Evolutionary conservation across 2,888 invertebrate species (phyloP).

Genomic region (Abrostola tripartita): DNA sequence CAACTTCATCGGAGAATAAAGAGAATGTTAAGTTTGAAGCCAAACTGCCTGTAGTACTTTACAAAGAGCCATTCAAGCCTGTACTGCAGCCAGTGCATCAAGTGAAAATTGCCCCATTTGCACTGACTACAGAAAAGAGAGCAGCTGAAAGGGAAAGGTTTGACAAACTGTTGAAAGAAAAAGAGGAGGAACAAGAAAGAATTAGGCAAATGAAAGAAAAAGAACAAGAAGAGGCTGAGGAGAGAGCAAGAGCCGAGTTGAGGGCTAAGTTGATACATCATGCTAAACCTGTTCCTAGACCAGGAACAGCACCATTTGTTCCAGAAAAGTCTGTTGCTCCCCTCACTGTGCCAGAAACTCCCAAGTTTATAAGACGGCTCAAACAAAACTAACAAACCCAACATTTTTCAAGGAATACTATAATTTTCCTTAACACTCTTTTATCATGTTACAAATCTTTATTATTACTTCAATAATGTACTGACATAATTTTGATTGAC

Average conservation of each 20-base stretch:
- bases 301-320: constrained; percentile 81
- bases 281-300: constrained; percentile 88
- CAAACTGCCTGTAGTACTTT: constrained; percentile 88
- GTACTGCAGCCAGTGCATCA: constrained; percentile 80
- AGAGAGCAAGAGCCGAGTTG: constrained; percentile 84
- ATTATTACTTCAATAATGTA: constrained; percentile 39
- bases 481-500: constrained; percentile 40
- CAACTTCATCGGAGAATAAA: constrained; percentile 80
- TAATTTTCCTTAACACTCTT: constrained; percentile 33
- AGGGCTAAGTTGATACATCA: constrained; percentile 89
- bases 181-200: constrained; percentile 85
- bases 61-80: constrained; percentile 90
- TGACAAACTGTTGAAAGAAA: constrained; percentile 86
- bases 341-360: constrained; percentile 90
- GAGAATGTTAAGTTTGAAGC: constrained; percentile 89
- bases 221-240: constrained; percentile 79
- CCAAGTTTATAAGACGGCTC: constrained; percentile 83
- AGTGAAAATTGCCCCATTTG: constrained; percentile 85
- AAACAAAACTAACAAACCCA: constrained; percentile 62
- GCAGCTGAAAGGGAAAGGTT: constrained; percentile 89
- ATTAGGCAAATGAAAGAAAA: constrained; percentile 74
- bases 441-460: constrained; percentile 48
- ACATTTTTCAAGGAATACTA: constrained; percentile 25
- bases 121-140: constrained; percentile 90
- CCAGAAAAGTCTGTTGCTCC: constrained; percentile 85